phyloP scores from a whole-genome alignment of 2,113 vertebrate species.

The Equus quagga region DNA sequence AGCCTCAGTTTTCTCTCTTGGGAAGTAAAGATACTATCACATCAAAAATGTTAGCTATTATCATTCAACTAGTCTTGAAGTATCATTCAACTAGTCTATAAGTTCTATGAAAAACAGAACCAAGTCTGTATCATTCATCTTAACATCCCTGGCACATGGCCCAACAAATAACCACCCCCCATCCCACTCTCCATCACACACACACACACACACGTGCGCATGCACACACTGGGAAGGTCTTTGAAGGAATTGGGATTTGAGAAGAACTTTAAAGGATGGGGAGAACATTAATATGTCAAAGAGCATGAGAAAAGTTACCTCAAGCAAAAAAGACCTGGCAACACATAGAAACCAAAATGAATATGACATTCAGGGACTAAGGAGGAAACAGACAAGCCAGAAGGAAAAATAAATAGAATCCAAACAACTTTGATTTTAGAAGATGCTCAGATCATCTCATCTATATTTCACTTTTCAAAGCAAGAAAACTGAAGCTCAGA shows the following conservation, averaged over 20 bases:
- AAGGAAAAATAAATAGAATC: neutral
- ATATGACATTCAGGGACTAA: neutral
- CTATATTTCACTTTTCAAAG: conserved; percentile 35
- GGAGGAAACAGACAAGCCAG: neutral
- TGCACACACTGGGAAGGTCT: neutral
- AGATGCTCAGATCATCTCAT: conserved; percentile 28
- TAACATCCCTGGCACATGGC: neutral
- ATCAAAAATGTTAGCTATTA: neutral
- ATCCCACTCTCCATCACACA: neutral
- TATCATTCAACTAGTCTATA: neutral
- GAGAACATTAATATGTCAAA: neutral
- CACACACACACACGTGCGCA: neutral
- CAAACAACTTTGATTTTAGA: conserved; percentile 13
- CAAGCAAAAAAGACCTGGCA: neutral
- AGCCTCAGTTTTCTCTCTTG: neutral
- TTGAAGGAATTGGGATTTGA: neutral
- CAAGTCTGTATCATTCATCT: neutral
- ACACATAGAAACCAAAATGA: neutral
- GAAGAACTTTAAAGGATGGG: neutral
- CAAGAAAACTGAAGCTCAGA: conserved; percentile 43
- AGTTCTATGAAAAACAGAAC: neutral
- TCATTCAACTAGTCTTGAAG: neutral
- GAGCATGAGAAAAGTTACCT: neutral
- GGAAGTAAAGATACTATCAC: conserved; percentile 2
- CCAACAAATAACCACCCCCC: neutral